Base-by-base conservation (phyloP, 2,113 vertebrate genomes). In the Anarrhichthys ocellatus region DNA sequence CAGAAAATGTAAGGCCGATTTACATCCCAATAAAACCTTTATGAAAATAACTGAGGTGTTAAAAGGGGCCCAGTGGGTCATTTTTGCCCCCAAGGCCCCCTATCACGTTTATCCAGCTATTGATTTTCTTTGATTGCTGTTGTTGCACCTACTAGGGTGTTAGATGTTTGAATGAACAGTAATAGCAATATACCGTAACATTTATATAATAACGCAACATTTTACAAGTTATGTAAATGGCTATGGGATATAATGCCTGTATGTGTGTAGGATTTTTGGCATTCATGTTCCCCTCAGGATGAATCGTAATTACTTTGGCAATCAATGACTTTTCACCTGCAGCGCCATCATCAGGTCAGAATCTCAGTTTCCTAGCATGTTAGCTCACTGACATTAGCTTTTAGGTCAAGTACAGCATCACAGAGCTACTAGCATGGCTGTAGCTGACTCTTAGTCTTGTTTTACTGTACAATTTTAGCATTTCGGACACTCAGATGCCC, bases 31-130 rank as follows among this genome's bases (percentile, higher is more conserved):
- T n/a, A 58, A 27, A 58, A 56, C n/a, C 6, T 61, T 14, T 61
- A 32, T 61, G 27, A 14, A 61, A 6, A 32, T 27, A 36, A 64
- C 5, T 2, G 34, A 9, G 34, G 17, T 38, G 32, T 34, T 62
- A 36, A 36, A 6, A 62, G 6, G 29, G 17, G 9, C 5, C 32
- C 34, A 64, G 18, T 3, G 11, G 34, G 34, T 64, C 9, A 22
- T n/a, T 38, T 63, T 38, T 38, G 52, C n/a, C 32, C 32, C 8
- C 32, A 5, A 13, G 20, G 20, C 20, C 34, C 34, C 20, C 20
- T 6, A 56, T 36, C 62, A 64, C 36, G 63, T 42, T 66, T n/a
- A 42, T 64, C 63, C 63, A 66, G 63, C 38, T 22, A 24, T 65
- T 38, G 18, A 10, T 24, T 40, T 40, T 65, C 61, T 64, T 24